phyloP scores from a whole-genome alignment of 2,797 vertebrate genomes.

The Potorous gilbertii region DNA sequence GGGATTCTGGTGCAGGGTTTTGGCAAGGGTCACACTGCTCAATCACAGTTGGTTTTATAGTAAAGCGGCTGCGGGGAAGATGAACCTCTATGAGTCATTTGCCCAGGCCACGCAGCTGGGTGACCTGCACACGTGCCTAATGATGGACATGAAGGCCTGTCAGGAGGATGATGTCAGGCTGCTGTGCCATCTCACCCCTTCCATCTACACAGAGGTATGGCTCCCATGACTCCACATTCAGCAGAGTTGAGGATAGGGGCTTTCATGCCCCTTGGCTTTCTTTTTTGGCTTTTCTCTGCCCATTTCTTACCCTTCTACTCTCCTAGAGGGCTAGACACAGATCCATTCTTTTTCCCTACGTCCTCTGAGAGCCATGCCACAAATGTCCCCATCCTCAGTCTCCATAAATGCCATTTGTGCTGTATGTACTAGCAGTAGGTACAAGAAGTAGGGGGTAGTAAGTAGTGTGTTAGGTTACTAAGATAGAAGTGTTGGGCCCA shows the following conservation, averaged over 20 bases:
- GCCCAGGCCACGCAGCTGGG: slow-evolving; percentile 96
- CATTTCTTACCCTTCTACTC: background rate
- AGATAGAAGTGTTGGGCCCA: background rate
- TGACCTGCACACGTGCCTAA: slow-evolving; percentile 95
- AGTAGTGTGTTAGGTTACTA: background rate
- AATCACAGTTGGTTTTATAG: slow-evolving; percentile 78
- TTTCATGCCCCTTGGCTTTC: background rate
- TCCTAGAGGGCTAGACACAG: too few species aligned
- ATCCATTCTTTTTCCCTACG: too few species aligned
- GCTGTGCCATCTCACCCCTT: slow-evolving; percentile 97
- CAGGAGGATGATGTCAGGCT: slow-evolving; percentile 96
- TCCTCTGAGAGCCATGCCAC: background rate
- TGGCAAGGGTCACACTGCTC: background rate
- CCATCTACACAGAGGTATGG: slow-evolving; percentile 93
- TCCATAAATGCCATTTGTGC: background rate
- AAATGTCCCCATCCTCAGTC: background rate
- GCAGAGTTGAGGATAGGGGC: too few species aligned
- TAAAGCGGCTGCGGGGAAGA: slow-evolving; percentile 96
- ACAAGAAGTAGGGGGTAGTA: background rate
- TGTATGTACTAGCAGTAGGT: background rate
- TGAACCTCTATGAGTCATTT: slow-evolving; percentile 97
- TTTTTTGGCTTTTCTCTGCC: background rate
- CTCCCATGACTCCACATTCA: accelerated
- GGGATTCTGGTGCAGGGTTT: background rate
- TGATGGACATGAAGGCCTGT: slow-evolving; percentile 99